These are phyloP conservation scores for Platichthys flesus DNA, from an alignment of 2,113 vertebrate genomes.

Conservation along the genomic window DNA sequence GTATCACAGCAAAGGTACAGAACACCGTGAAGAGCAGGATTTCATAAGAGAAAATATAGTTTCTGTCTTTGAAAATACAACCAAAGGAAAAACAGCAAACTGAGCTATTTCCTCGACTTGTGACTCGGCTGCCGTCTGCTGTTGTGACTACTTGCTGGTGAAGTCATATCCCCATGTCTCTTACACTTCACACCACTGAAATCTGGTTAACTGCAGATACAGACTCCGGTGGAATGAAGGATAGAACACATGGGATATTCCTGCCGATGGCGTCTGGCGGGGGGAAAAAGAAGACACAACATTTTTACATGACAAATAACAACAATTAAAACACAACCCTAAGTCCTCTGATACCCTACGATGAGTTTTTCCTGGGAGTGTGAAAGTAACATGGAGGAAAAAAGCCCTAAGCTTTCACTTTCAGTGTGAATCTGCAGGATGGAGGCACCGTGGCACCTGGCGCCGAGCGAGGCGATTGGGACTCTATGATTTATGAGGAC, in stretches of 20 bases:
- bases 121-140: background rate
- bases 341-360: too few species aligned
- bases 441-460: conserved; percentile 37
- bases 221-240: conserved; percentile 99
- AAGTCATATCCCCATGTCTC: conserved; percentile 87
- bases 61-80: background rate
- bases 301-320: background rate
- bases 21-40: background rate
- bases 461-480: conserved; percentile 9
- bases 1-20: background rate
- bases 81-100: background rate
- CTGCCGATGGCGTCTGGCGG: conserved; percentile 43
- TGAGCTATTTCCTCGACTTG: background rate
- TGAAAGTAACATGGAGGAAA: background rate
- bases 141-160: background rate
- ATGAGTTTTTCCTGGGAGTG: background rate
- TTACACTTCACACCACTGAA: conserved; percentile 99
- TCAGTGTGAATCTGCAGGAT: conserved; percentile 10
- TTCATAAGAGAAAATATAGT: background rate
- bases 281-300: conserved; percentile 19
- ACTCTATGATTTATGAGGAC: conserved; percentile 56
- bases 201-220: conserved; percentile 93
- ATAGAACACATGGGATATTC: conserved; percentile 90
- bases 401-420: too few species aligned
- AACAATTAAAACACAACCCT: background rate